Evolutionary conservation across 2,888 invertebrate species (phyloP).

Genomic region (Patella depressa): DNA sequence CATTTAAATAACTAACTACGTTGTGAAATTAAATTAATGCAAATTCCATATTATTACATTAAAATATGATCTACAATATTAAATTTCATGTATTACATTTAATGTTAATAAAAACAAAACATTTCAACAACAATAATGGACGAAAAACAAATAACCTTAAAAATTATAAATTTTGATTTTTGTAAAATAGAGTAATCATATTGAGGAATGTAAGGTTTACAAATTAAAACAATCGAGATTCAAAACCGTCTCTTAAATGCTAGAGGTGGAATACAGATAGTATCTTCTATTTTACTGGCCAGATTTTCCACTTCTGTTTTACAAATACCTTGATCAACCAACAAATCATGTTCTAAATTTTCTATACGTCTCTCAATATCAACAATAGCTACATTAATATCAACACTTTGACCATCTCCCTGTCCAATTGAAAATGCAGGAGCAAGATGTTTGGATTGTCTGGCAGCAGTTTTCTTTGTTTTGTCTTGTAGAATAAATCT

Average conservation of each 20-base stretch:
- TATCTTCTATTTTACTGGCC: neutral
- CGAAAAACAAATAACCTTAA: too few species aligned
- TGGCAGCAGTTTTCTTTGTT: neutral
- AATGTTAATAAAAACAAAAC: too few species aligned
- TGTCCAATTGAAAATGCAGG: neutral
- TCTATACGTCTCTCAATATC: slow-evolving; percentile 2
- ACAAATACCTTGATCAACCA: slow-evolving; percentile 5
- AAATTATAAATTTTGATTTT: too few species aligned
- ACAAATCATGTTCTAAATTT: neutral
- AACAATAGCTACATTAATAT: neutral
- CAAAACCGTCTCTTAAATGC: neutral
- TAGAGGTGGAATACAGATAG: slow-evolving; percentile 2
- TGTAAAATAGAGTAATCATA: too few species aligned
- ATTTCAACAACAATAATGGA: too few species aligned
- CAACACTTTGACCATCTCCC: neutral
- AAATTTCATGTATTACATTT: too few species aligned
- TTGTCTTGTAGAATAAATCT: neutral
- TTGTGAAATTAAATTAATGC: too few species aligned
- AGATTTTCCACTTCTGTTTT: neutral
- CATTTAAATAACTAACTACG: too few species aligned
- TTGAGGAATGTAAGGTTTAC: too few species aligned
- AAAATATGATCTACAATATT: too few species aligned
- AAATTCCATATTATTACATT: too few species aligned
- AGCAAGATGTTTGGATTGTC: neutral
- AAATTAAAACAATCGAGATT: neutral